Evolutionary conservation across 2,888 invertebrate genomes (phyloP).

Genomic region (Nemoura dubitans): DNA sequence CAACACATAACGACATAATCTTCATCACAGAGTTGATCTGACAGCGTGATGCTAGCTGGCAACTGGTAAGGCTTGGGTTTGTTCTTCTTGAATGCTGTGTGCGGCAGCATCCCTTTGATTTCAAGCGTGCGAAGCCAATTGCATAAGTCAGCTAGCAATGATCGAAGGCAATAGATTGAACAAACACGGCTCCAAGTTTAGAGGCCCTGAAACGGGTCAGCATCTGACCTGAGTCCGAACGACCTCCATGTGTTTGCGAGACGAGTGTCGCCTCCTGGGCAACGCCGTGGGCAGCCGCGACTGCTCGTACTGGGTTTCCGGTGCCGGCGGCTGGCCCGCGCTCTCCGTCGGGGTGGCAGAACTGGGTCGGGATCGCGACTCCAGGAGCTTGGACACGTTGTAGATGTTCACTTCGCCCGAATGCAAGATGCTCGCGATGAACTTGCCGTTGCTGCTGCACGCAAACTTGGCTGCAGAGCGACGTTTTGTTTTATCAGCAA

Average conservation of each 20-base stretch:
- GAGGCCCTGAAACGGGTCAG: too few species aligned
- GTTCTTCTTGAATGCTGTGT: too few species aligned
- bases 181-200: too few species aligned
- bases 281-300: neutral
- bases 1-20: too few species aligned
- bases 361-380: constrained; percentile 38
- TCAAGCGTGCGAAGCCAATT: too few species aligned
- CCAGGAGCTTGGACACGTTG: constrained; percentile 59
- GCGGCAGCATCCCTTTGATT: too few species aligned
- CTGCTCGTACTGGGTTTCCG: neutral
- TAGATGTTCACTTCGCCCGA: constrained; percentile 69
- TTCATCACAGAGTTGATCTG: too few species aligned
- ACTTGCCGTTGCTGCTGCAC: constrained; percentile 67
- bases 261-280: neutral
- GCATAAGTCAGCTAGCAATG: too few species aligned
- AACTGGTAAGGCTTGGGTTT: too few species aligned
- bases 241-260: neutral
- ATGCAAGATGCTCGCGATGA: constrained; percentile 67
- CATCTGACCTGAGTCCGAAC: constrained; percentile 8
- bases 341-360: neutral
- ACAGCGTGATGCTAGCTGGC: too few species aligned
- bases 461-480: constrained; percentile 62
- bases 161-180: too few species aligned
- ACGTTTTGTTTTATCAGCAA: constrained; percentile 57
- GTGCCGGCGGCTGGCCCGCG: neutral